A percentile compares a stretch with the other conserved stretches of the same genome.
Evolutionary conservation across 2,113 vertebrate species (phyloP).

Genomic region (Megaleporinus macrocephalus): DNA sequence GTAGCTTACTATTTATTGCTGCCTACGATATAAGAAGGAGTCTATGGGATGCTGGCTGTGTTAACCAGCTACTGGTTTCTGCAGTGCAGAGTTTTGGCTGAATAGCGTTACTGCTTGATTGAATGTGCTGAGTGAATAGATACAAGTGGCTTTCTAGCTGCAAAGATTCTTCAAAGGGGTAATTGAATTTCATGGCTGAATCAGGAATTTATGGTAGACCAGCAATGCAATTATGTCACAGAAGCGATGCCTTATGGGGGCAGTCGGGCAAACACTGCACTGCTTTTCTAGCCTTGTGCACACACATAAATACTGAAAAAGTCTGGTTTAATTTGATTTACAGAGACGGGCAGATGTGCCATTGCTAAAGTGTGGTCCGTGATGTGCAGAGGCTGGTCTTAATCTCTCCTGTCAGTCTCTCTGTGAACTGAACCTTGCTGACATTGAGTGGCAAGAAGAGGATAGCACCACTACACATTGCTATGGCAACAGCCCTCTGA

Average conservation of each 20-base stretch:
- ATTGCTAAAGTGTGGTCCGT: conserved; percentile 55
- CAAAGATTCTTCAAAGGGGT: conserved; percentile 6
- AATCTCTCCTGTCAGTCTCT: conserved; percentile 10
- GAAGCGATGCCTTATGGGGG: background rate
- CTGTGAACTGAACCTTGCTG: conserved; percentile 39
- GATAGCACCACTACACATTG: conserved; percentile 48
- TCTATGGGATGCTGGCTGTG: background rate
- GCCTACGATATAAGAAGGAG: background rate
- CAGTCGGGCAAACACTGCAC: background rate
- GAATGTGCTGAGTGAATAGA: conserved; percentile 3
- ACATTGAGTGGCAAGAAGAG: conserved; percentile 44
- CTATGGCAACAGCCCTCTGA: conserved; percentile 39
- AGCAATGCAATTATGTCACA: conserved; percentile 21
- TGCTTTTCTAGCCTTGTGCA: background rate
- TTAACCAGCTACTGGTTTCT: background rate
- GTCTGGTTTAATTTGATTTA: conserved; percentile 60
- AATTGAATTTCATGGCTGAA: conserved; percentile 51
- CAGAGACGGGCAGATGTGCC: conserved; percentile 13
- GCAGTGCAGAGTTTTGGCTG: background rate
- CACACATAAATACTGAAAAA: background rate
- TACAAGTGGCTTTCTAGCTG: background rate
- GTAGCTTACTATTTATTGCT: background rate
- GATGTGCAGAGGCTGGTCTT: conserved; percentile 28
- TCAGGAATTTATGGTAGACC: conserved; percentile 45
- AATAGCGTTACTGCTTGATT: background rate